Percentiles rank a stretch among this genome's conserved stretches.
Conservation (phyloP, 2,797 vertebrate genomes). For the Heterohyrax brucei region DNA sequence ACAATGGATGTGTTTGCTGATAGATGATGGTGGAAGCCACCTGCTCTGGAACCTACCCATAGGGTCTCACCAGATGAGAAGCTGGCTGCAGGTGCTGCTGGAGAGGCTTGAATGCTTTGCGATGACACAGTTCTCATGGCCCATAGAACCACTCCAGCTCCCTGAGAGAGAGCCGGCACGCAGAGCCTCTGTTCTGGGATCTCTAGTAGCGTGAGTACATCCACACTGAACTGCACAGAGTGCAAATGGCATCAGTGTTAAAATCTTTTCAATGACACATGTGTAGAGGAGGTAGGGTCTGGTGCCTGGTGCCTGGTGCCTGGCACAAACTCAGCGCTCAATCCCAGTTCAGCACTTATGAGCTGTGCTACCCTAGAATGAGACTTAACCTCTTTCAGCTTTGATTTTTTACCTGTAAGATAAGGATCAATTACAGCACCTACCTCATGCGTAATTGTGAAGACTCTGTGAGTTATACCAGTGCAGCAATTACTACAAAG, state of each 20-base stretch:
- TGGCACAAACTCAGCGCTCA: background rate
- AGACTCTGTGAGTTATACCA: background rate
- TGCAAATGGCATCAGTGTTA: background rate
- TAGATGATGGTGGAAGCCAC: background rate
- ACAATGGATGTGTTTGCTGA: slow-evolving; percentile 43
- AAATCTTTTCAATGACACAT: background rate
- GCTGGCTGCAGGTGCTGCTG: background rate
- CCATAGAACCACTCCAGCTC: background rate
- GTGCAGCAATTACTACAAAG: background rate
- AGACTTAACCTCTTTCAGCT: background rate
- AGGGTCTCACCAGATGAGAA: slow-evolving; percentile 29
- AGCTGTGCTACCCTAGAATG: background rate
- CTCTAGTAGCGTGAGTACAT: background rate
- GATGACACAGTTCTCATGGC: background rate
- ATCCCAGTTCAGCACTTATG: background rate
- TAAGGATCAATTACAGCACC: background rate
- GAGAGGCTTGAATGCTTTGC: background rate
- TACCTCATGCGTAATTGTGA: background rate
- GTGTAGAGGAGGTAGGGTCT: background rate
- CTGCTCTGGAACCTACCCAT: background rate
- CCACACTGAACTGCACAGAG: background rate
- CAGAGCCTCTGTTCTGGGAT: background rate
- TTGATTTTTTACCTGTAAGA: background rate
- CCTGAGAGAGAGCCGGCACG: background rate
- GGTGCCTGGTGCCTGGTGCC: background rate